Evolutionary conservation across 2,888 invertebrate genomes (phyloP), one percentile per base, ranked within the genome.

Genomic region (Andrena hattorfiana): DNA sequence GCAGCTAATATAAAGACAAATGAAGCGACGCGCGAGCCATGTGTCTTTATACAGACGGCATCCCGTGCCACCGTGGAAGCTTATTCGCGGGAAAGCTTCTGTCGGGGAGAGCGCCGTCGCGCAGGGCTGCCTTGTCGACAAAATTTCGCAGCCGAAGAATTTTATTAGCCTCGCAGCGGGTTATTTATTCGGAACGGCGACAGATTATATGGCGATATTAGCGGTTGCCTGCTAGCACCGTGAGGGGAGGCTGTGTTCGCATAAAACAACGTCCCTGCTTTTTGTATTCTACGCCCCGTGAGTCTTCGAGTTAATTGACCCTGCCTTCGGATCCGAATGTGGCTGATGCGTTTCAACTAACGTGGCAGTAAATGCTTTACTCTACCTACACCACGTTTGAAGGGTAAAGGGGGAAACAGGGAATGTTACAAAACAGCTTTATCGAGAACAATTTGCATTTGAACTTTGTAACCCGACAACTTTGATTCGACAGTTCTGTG

Each of bases 1-100:
- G 85, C 86, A 86, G 92, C 90, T 92, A 92, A 92, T 92, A 92
- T 92, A 91, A 91, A 92, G 93, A 93, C 93, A 93, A 93, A 93
- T 93, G 93, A 93, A 92, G 90, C 92, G 85, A 89, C 83, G 84
- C 86, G 86, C 77, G 68, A 84, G 67, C 90, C 90, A 92, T 92
- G 91, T 91, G 92, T 92, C 92, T 92, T 91, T 91, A 92, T 91
- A 91, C 89, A 88, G 89, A 90, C 87, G 86, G 84, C 84, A 87
- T 87, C 82, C 80, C 87, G 85, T 85, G 81, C 83, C 89, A 86
- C 87, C 86, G 72, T 75, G 80, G 70, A 82, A 74, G 35, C 62
- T 63, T 64, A 73, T 64, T 63, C 77, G 73, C 86, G 54, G 90
- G 68, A 71, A 86, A 90, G 87, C 49, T 90, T 84, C 77, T 90